Percentiles rank a stretch among this genome's conserved stretches.
Evolutionary conservation across 2,113 vertebrate species (phyloP).

Genomic region (Alligator mississippiensis): DNA sequence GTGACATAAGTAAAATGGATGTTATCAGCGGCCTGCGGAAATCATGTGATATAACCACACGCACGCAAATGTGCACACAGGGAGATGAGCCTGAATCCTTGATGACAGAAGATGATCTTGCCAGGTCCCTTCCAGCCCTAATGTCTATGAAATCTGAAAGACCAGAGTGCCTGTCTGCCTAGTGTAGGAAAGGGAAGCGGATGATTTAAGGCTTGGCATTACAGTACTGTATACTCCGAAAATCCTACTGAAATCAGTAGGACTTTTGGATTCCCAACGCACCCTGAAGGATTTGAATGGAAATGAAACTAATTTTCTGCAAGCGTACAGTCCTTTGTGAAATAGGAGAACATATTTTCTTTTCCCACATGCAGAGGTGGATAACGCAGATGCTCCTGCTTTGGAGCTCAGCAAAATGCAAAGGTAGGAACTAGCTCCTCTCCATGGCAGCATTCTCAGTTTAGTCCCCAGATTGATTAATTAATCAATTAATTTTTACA

Average conservation of each 20-base stretch:
- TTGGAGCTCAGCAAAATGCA: background rate
- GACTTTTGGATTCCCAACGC: background rate
- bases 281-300: background rate
- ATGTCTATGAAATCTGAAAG: background rate
- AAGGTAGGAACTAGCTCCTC: background rate
- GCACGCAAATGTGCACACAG: background rate
- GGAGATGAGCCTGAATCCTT: background rate
- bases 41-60: background rate
- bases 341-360: background rate
- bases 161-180: background rate
- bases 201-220: background rate
- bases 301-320: background rate
- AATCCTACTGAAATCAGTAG: background rate
- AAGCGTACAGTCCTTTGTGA: background rate
- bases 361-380: background rate
- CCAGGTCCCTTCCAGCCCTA: background rate
- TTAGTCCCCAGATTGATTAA: background rate
- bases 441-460: background rate
- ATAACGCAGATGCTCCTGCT: background rate
- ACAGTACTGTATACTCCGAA: background rate
- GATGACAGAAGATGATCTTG: background rate
- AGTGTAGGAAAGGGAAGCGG: background rate
- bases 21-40: background rate
- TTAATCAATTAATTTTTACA: background rate
- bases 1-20: slow-evolving; percentile 38